phyloP scores from a whole-genome alignment of 2,888 invertebrate genomes.

The Tipula helvola region DNA sequence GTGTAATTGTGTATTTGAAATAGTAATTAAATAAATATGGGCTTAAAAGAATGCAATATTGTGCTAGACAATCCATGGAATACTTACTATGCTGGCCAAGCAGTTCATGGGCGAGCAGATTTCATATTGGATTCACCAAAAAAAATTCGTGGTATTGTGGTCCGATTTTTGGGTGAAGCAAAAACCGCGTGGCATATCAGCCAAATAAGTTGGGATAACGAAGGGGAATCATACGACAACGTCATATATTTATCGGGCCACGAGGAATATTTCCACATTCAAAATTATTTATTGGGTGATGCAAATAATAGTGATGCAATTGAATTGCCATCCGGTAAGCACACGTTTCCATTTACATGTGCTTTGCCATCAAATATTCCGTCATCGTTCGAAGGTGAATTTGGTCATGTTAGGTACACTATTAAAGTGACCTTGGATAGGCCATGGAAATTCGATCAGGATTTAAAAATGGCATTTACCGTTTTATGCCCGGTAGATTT shows the following conservation, averaged over 20 bases:
- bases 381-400: conserved; percentile 64
- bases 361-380: conserved; percentile 59
- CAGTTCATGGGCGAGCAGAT: conserved; percentile 40
- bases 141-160: conserved; percentile 53
- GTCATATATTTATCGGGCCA: conserved; percentile 50
- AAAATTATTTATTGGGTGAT: conserved; percentile 61
- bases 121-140: conserved; percentile 40
- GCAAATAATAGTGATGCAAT: conserved; percentile 50
- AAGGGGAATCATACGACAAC: conserved; percentile 50
- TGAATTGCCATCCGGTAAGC: conserved; percentile 56
- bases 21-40: conserved; percentile 40
- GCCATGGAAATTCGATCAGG: conserved; percentile 75
- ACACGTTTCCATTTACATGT: conserved; percentile 68
- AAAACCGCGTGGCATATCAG: conserved; percentile 60
- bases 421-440: conserved; percentile 68
- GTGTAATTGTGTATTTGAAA: background rate
- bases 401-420: conserved; percentile 64
- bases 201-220: conserved; percentile 46
- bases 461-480: conserved; percentile 68
- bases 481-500: conserved; percentile 71
- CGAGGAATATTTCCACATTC: conserved; percentile 67
- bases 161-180: conserved; percentile 61
- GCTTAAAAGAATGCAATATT: conserved; percentile 58
- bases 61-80: conserved; percentile 60
- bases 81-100: conserved; percentile 44